Conservation (phyloP, 2,113 vertebrate species). For the Nipponia nippon region DNA sequence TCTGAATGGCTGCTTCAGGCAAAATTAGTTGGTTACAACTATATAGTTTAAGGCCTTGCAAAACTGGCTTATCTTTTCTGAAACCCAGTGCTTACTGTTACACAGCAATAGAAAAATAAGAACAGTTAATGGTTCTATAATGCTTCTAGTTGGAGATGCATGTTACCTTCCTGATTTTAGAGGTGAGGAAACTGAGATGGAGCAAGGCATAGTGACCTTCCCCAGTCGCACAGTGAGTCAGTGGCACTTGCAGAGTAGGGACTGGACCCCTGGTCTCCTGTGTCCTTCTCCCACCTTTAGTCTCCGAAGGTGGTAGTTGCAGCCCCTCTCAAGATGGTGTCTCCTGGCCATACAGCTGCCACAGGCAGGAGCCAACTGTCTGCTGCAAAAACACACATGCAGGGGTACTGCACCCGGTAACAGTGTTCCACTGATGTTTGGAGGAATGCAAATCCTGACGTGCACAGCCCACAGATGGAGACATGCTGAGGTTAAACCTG, state of each 20-base stretch:
- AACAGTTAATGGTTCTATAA: background rate
- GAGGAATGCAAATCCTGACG: background rate
- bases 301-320: background rate
- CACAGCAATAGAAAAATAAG: background rate
- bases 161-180: background rate
- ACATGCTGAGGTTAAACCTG: background rate
- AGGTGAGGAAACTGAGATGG: background rate
- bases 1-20: background rate
- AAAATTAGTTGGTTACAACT: background rate
- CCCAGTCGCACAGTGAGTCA: background rate
- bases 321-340: fast-evolving
- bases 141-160: background rate
- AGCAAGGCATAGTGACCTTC: background rate
- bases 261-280: background rate
- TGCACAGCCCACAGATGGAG: background rate
- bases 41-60: background rate
- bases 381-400: fast-evolving
- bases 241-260: background rate
- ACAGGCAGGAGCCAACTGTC: background rate
- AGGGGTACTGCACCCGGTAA: background rate
- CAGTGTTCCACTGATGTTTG: background rate
- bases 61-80: background rate
- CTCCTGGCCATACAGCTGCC: fast-evolving
- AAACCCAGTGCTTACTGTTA: background rate
- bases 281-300: background rate